A percentile compares a stretch with the other conserved stretches of the same genome.
Conservation (phyloP, 2,888 invertebrate genomes). For the Lamproptera curius region DNA sequence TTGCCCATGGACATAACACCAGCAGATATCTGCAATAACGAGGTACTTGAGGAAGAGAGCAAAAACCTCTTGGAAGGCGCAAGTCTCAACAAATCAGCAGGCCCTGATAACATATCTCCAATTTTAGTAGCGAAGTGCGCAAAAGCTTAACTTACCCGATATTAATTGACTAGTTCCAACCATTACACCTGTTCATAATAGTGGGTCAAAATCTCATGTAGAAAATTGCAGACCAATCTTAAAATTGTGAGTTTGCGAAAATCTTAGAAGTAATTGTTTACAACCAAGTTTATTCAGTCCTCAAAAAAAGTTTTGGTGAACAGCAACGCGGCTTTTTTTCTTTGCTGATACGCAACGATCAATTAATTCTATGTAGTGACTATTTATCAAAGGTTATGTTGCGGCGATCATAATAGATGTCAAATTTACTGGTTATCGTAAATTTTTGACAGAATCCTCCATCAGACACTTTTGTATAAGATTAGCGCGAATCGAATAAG, state of each 20-base stretch:
- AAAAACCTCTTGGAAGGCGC: constrained; percentile 16
- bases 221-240: constrained; percentile 26
- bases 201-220: constrained; percentile 12
- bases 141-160: constrained; percentile 15
- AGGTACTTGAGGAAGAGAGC: constrained; percentile 2
- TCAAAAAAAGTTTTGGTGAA: constrained; percentile 10
- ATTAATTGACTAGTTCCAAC: constrained; percentile 18
- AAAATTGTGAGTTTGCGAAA: constrained; percentile 23
- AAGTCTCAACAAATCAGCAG: constrained; percentile 24
- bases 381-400: constrained; percentile 8
- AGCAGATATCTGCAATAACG: background rate
- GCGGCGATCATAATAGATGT: constrained; percentile 10
- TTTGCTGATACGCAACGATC: constrained; percentile 4
- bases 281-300: constrained; percentile 16
- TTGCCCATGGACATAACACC: too few relatives aligned
- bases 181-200: constrained; percentile 23
- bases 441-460: constrained; percentile 9
- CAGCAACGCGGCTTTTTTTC: constrained; percentile 22
- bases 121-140: constrained; percentile 23
- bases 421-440: constrained; percentile 19
- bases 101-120: constrained; percentile 23
- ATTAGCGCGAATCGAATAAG: background rate
- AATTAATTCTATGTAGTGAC: background rate
- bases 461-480: constrained; percentile 1
- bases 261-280: constrained; percentile 24